Conservation (phyloP, 2,113 vertebrate genomes). For the Capreolus pygargus region DNA sequence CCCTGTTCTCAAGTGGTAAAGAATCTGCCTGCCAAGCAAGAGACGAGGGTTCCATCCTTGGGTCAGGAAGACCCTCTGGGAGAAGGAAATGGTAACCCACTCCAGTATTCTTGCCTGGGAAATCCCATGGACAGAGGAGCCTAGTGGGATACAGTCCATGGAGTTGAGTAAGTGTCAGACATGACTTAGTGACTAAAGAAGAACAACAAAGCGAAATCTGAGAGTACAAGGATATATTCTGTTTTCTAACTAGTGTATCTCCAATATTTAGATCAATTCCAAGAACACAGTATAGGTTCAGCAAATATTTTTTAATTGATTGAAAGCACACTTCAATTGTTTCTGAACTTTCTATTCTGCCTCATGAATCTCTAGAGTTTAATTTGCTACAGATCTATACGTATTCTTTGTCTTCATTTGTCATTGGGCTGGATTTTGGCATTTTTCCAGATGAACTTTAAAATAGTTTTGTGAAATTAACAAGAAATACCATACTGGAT, state of each 20-base stretch:
- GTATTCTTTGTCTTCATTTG: not conserved
- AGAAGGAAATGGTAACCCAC: not conserved
- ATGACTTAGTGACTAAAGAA: not conserved
- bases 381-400: not conserved
- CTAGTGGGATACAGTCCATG: not conserved
- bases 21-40: not conserved
- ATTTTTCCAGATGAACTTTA: not conserved
- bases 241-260: not conserved
- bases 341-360: not conserved
- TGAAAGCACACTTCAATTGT: not conserved
- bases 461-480: not conserved
- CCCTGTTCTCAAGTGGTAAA: not conserved
- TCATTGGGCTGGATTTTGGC: not conserved
- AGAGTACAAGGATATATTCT: not conserved
- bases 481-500: not conserved
- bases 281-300: not conserved
- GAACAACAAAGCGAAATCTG: not conserved
- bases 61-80: not conserved
- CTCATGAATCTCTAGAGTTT: not conserved
- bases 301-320: not conserved
- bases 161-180: not conserved
- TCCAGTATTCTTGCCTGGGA: not conserved
- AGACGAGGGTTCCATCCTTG: not conserved
- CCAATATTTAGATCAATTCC: not conserved
- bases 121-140: not conserved